These are phyloP conservation scores for Leptinotarsa tumamoca DNA, from an alignment of 2,888 invertebrate species.

Conservation along the genomic window DNA sequence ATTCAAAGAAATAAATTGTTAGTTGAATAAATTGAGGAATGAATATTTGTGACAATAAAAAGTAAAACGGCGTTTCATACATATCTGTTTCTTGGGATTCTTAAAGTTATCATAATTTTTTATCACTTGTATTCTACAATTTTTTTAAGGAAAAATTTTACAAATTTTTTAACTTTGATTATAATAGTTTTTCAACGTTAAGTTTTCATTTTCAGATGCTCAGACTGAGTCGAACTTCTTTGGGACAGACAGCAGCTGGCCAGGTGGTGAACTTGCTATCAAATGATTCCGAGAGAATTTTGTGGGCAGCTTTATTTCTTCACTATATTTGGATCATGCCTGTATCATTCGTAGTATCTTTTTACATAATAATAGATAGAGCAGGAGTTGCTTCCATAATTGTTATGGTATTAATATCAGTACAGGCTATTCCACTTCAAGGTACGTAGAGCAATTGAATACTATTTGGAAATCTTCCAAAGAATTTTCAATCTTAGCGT, in stretches of 20 bases:
- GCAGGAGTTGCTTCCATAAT: slow-evolving; percentile 68
- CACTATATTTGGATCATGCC: slow-evolving; percentile 88
- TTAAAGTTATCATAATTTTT: too few species aligned
- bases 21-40: too few species aligned
- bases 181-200: not conserved
- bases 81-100: too few species aligned
- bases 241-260: slow-evolving; percentile 86
- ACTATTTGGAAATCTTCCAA: too few species aligned
- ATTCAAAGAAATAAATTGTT: too few species aligned
- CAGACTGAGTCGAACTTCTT: slow-evolving; percentile 74
- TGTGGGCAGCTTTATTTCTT: slow-evolving; percentile 75
- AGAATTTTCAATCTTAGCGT: too few species aligned
- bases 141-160: not conserved
- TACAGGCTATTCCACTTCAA: not conserved
- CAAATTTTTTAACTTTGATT: not conserved
- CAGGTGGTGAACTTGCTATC: slow-evolving; percentile 87
- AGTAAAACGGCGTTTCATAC: too few species aligned
- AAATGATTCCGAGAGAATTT: slow-evolving; percentile 87
- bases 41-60: too few species aligned
- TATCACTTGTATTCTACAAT: not conserved
- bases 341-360: slow-evolving; percentile 76
- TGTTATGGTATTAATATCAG: not conserved
- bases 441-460: not conserved
- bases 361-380: slow-evolving; percentile 71
- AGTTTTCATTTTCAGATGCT: slow-evolving; percentile 66